A percentile compares a stretch with the other conserved stretches of the same genome.
Conservation (phyloP, 2,797 vertebrate species). For the Agapornis canus region DNA sequence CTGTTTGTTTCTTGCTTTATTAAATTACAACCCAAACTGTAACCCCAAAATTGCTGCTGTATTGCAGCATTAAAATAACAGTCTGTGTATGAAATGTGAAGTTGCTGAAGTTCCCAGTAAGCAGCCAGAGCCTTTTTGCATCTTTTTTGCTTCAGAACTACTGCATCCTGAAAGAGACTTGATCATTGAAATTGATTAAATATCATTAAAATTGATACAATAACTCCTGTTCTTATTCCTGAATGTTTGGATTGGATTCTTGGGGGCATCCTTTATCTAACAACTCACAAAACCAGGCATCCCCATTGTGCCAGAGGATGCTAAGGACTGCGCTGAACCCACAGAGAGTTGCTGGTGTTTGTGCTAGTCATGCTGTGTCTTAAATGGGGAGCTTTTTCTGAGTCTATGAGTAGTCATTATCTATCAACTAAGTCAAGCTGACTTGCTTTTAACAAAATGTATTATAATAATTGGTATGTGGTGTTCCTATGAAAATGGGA, state of each 20-base stretch:
- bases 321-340: background rate
- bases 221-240: background rate
- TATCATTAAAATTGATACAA: background rate
- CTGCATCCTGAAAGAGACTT: background rate
- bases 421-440: background rate
- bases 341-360: background rate
- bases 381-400: background rate
- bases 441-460: background rate
- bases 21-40: background rate
- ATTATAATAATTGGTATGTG: background rate
- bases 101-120: background rate
- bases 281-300: background rate
- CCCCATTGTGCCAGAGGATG: background rate
- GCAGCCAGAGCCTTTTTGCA: background rate
- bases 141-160: background rate
- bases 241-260: background rate
- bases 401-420: background rate
- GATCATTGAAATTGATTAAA: background rate
- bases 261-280: background rate
- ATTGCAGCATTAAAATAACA: background rate
- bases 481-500: background rate
- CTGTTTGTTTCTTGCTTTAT: background rate
- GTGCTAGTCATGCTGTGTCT: background rate
- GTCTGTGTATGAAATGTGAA: background rate
- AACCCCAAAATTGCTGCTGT: background rate